Evolutionary conservation across 2,113 vertebrate genomes (phyloP), one percentile per base, ranked within the genome.

Genomic region (Oryzias celebensis): DNA sequence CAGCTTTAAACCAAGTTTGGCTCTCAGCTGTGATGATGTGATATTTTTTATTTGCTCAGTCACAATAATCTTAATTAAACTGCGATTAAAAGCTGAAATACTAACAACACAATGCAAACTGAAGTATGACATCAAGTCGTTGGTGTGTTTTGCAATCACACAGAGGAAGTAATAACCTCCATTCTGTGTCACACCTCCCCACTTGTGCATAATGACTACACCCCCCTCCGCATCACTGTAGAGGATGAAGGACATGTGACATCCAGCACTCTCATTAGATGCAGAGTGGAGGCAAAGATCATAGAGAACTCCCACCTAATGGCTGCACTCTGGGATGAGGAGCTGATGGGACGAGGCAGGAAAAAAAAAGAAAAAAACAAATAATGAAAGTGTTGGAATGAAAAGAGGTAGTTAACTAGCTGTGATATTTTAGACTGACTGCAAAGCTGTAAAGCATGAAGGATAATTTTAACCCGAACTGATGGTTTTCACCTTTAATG

Each of bases 211-310:
- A 85, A 85, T 86, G 77, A 83, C 54, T 56, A 51, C 71, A 70
- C 77, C 71, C 62, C 62, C 54, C 47, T 57, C 59, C n/a, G 46
- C 58, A 50, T 68, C 62, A 68, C 66, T 0, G 46, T 31, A 14
- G 62, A 61, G 75, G 53, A 43, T 71, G 42, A 73, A 20, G 64
- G 62, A 69, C 61, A 31, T 67, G 70, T 74, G 75, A 87, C 83
- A 69, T 52, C 57, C 22, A 76, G 67, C 62, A 60, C 71, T 51
- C 53, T 84, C 79, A 85, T 86, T 80, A 85, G 55, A 76, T 54
- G 17, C 58, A 45, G 72, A 85, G 73, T 77, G 78, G 62, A 84
- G 76, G 60, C 74, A 77, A 72, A 80, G 85, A 86, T 85, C 85
- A 84, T 66, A 59, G 77, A 82, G 62, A 58, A 60, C 65, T 67